These are phyloP conservation scores for Tetraodon nigroviridis DNA, from an alignment of 2,113 vertebrate genomes.

Conservation along the genomic window DNA sequence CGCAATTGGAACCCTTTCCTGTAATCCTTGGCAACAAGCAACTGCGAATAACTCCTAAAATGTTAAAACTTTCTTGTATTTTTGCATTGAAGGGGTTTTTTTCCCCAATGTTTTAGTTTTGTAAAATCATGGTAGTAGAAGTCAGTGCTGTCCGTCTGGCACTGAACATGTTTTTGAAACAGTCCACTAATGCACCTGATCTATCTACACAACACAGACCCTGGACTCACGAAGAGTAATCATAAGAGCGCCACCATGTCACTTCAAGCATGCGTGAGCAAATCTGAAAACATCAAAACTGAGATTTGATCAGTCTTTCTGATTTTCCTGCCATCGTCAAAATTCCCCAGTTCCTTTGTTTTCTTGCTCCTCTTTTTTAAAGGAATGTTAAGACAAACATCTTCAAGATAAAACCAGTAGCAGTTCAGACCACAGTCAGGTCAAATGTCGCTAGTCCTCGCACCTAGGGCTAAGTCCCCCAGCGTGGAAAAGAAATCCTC, in stretches of 20 bases:
- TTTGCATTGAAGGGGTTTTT: not conserved
- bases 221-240: not conserved
- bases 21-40: not conserved
- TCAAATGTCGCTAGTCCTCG: slow-evolving; percentile 68
- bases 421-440: not conserved
- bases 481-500: slow-evolving; percentile 92
- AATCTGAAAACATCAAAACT: not conserved
- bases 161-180: slow-evolving; percentile 16
- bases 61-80: not conserved
- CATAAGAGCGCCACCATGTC: not conserved
- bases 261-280: not conserved
- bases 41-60: slow-evolving; percentile 12
- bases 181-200: slow-evolving; percentile 9
- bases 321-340: not conserved
- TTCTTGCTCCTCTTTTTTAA: no score
- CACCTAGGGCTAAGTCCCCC: slow-evolving; percentile 79
- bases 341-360: not conserved
- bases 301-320: not conserved
- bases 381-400: not conserved
- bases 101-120: not conserved
- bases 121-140: slow-evolving; percentile 27
- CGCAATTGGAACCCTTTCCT: not conserved
- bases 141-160: slow-evolving; percentile 33
- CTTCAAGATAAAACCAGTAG: not conserved
- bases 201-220: slow-evolving; percentile 5